Base-by-base conservation (phyloP, 2,797 vertebrate species). In the Gobionotothen gibberifrons region DNA sequence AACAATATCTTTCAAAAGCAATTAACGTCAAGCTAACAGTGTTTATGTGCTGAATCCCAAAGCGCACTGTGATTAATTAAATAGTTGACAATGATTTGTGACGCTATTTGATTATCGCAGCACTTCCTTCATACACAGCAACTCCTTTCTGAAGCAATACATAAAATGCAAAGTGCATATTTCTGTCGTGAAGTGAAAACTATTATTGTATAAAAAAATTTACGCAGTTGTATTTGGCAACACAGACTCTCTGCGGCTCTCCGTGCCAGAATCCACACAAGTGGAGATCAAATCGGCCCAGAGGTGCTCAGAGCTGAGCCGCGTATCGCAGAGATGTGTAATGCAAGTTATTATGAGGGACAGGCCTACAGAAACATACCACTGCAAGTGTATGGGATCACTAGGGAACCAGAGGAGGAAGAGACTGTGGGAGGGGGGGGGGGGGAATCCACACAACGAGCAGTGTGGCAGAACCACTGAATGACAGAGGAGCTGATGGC, bases 1-100 rank as follows among this genome's bases (percentile, higher is more conserved):
- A 62, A 66, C 76, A 83, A 76, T 64, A 82, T 80, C 72, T 89
- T 83, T 81, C 81, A 74, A 70, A 87, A 85, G 77, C 79, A 88
- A 88, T 85, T 85, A 76, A 75, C 73, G 81, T 86, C 78, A 83
- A 64, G 78, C 70, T 57, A 83, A 76, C 63, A 72, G 77, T 76
- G 78, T 87, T 86, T 83, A 81, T 68, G 61, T 69, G 67, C 74
- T 52, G 64, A 73, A 74, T 84, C 78, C 79, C 81, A 79, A 81
- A 82, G 81, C 74, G 78, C 53, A 75, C 15, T 22, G 36, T 81
- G 86, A 82, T 88, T 83, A 79, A 85, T 87, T 89, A 79, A 4
- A 62, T 26, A 26, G 46, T 5, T 84, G 81, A 84, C 80, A 81
- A 51, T 83, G 83, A 89, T 86, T 86, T 82, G 73, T 79, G 75